These are phyloP conservation scores for Sialia sialis DNA, from an alignment of 2,113 vertebrate genomes.

Conservation along the genomic window DNA sequence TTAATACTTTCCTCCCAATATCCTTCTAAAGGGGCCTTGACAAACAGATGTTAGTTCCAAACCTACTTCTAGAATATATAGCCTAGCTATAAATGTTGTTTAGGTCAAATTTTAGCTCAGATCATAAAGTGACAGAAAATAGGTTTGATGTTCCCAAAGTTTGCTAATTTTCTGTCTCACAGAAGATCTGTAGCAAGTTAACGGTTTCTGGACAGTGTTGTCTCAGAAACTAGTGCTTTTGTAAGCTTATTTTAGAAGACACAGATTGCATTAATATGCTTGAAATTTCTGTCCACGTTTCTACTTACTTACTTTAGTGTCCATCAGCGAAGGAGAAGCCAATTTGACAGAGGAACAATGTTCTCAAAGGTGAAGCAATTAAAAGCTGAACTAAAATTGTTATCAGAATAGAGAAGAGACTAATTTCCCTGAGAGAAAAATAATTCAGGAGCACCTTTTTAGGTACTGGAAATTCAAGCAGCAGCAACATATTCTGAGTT, in stretches of 20 bases:
- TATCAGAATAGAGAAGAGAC: neutral
- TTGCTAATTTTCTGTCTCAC: neutral
- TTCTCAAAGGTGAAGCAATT: neutral
- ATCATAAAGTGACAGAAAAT: neutral
- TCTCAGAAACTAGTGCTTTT: neutral
- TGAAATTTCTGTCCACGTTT: neutral
- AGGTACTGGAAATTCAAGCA: neutral
- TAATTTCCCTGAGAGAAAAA: neutral
- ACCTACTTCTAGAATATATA: neutral
- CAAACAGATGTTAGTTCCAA: constrained; percentile 6
- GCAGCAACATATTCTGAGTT: neutral
- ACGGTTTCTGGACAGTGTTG: neutral
- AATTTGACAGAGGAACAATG: neutral
- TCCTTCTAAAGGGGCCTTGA: neutral
- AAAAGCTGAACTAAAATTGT: neutral
- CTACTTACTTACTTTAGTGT: neutral
- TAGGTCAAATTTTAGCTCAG: neutral
- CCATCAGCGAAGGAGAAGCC: neutral
- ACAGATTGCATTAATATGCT: neutral
- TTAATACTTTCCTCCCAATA: neutral
- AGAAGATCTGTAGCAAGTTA: neutral
- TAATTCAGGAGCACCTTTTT: neutral
- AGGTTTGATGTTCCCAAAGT: neutral
- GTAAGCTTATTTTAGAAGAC: neutral
- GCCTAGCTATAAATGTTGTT: neutral